Evolutionary conservation across 2,888 invertebrate species (phyloP), one percentile per base, ranked within the genome.

Genomic region (Arctia plantaginis): DNA sequence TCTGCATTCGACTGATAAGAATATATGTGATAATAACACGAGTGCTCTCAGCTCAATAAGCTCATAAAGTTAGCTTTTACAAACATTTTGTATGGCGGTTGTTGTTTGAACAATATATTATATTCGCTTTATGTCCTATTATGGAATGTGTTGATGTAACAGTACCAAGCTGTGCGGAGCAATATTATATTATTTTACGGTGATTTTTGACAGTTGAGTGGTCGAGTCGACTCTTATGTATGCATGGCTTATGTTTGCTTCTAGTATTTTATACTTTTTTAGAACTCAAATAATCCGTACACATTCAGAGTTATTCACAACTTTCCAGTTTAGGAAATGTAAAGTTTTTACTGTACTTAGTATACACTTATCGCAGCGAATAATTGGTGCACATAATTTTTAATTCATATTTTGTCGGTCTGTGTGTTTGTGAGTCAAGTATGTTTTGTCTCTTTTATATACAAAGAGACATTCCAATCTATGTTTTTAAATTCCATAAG

Each of bases 1-100:
- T 91, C 91, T 95, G 94, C 94, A 93, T 91, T 90, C 95, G 95
- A 95, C 95, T 95, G 95, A 95, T 93, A 95, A 93, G 89, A 93
- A 94, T 90, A 90, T 94, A 93, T 95, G 95, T 95, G 95, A 95
- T 95, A 95, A 92, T 93, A 94, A 94, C 81, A 88, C 92, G 90
- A 95, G 93, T 92, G 93, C 94, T 90, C 92, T 95, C 92, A 94
- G 93, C 93, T 94, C 95, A 89, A 90, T 94, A 93, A 93, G 93
- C 89, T 92, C 93, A 86, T 94, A 94, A 92, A 91, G 88, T 90
- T 90, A 89, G 92, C 93, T 92, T 92, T 90, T 93, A 91, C 87
- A 89, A 87, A 89, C 84, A 78, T 88, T 87, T 94, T 93, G 90
- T 93, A 92, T 86, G 87, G 89, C 88, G 74, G 77, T 86, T 86